phyloP scores from a whole-genome alignment of 2,888 invertebrate genomes.

The Muschampia plurimacula region DNA sequence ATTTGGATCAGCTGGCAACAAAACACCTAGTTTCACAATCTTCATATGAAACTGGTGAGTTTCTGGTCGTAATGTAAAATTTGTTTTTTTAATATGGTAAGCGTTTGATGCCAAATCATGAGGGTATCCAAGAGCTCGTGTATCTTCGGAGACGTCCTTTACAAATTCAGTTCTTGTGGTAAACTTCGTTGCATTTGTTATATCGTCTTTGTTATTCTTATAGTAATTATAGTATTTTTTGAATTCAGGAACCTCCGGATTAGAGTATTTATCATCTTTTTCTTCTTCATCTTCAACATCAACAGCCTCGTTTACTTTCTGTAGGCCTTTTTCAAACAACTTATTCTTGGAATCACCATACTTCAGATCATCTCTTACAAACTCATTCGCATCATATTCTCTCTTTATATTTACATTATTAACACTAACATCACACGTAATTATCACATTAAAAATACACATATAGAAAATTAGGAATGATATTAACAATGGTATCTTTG shows the following conservation, averaged over 20 bases:
- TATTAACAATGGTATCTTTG: constrained; percentile 58
- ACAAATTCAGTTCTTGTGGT: constrained; percentile 52
- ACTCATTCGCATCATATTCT: constrained; percentile 51
- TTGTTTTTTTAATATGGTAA: constrained; percentile 73
- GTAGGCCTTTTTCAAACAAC: constrained; percentile 53
- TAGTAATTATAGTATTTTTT: constrained; percentile 66
- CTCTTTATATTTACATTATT: constrained; percentile 66
- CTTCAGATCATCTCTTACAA: constrained; percentile 55
- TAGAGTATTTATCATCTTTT: constrained; percentile 60
- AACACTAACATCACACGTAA: constrained; percentile 79
- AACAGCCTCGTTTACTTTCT: constrained; percentile 57
- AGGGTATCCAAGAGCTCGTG: constrained; percentile 68
- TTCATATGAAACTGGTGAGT: constrained; percentile 71
- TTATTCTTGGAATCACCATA: constrained; percentile 58
- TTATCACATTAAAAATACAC: constrained; percentile 80
- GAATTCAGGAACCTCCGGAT: constrained; percentile 59
- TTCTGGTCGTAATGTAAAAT: constrained; percentile 71
- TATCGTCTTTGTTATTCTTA: constrained; percentile 63
- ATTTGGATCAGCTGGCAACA: constrained; percentile 86
- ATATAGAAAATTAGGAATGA: constrained; percentile 72
- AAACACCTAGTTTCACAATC: constrained; percentile 87
- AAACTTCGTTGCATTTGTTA: constrained; percentile 56
- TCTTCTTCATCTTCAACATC: constrained; percentile 63
- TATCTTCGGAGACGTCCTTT: constrained; percentile 59
- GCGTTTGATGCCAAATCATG: constrained; percentile 69